These are phyloP conservation scores for Cepaea nemoralis DNA, from an alignment of 1,140 invertebrate species.

Conservation along the genomic window DNA sequence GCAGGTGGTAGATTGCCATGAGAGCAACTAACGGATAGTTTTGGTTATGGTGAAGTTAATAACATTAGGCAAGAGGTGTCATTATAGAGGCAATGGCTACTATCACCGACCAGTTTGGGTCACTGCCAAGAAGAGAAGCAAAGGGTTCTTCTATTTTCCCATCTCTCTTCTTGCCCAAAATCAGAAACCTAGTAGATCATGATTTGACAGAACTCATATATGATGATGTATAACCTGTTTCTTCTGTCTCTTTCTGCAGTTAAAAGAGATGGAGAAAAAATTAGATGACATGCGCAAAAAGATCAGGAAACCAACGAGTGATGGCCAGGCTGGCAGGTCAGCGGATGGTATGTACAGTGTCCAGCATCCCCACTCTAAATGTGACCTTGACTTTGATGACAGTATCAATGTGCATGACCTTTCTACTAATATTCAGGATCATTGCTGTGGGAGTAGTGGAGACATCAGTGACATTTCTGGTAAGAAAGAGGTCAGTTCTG, in stretches of 20 bases:
- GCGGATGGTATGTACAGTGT: conserved; percentile 38
- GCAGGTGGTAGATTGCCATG: too few species aligned
- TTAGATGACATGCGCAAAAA: conserved; percentile 58
- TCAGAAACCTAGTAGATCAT: too few species aligned
- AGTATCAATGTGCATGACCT: background rate
- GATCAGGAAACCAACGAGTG: conserved; percentile 37
- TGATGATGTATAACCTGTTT: too few species aligned
- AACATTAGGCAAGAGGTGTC: too few species aligned
- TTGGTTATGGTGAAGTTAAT: too few species aligned
- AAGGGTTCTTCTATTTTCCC: too few species aligned
- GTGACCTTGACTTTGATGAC: conserved; percentile 29
- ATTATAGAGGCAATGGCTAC: too few species aligned
- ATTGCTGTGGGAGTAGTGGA: conserved; percentile 19
- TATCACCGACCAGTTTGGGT: too few species aligned
- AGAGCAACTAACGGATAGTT: too few species aligned
- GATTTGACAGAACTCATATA: too few species aligned
- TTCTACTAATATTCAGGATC: background rate
- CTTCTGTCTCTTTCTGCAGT: conserved; percentile 52
- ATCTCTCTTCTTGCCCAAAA: too few species aligned
- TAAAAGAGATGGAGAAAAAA: conserved; percentile 72
- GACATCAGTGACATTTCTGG: background rate
- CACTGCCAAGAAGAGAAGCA: too few species aligned
- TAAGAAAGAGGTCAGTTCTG: background rate
- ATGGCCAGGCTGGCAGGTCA: background rate
- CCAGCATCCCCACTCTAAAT: conserved; percentile 1